These are phyloP conservation scores for Hirtodrosophila trivittata DNA, from an alignment of 2,888 invertebrate species.

Conservation along the genomic window DNA sequence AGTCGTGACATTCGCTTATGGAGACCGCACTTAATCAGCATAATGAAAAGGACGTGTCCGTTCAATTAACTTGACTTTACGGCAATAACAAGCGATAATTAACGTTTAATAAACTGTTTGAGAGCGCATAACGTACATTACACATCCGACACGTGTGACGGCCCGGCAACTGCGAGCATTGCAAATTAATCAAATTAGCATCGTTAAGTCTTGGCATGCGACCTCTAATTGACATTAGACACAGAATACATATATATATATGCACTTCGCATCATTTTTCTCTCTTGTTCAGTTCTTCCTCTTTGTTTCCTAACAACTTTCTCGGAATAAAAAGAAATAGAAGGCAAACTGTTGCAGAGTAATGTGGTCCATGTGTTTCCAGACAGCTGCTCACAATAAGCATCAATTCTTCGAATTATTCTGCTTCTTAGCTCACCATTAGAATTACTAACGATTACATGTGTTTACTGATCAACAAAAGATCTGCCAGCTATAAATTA, in stretches of 20 bases:
- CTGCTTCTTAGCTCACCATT: no score
- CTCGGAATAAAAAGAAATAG: neutral
- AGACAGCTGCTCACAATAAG: neutral
- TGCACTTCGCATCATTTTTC: no score
- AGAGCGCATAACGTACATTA: conserved; percentile 42
- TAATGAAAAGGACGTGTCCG: conserved; percentile 63
- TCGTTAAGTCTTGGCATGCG: conserved; percentile 53
- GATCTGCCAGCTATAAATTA: no score
- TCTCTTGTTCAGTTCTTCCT: conserved; percentile 1
- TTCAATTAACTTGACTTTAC: conserved; percentile 62
- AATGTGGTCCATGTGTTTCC: neutral
- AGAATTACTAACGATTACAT: no score
- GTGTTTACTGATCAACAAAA: no score
- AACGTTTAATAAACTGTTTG: conserved; percentile 72
- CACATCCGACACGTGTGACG: conserved; percentile 61
- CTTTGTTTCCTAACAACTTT: neutral
- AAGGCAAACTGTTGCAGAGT: no score
- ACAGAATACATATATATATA: conserved; percentile 60
- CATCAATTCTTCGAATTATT: no score
- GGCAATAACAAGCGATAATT: conserved; percentile 72
- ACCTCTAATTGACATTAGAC: conserved; percentile 48
- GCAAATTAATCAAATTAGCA: conserved; percentile 75
- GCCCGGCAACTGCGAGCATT: conserved; percentile 13
- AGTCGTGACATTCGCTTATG: conserved; percentile 1
- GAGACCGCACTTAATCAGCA: conserved; percentile 55